phyloP scores from a whole-genome alignment of 1,140 invertebrate species.

The Anoplophora glabripennis region DNA sequence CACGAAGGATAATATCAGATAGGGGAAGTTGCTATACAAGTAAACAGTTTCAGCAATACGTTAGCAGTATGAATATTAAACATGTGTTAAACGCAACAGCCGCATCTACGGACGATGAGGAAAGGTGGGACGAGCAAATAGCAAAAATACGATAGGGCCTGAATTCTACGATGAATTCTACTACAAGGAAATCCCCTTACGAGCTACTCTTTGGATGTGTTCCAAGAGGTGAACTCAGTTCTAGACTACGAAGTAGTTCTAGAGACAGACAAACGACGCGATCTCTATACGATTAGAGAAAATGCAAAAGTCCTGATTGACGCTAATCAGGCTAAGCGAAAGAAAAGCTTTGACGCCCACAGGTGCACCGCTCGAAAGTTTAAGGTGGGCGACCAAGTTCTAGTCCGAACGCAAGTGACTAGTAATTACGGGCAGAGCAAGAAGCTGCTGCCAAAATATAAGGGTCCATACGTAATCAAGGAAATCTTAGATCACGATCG shows the following conservation, averaged over 20 bases:
- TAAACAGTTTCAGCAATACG: no score
- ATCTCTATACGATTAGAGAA: background rate
- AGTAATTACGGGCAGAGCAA: conserved; percentile 6
- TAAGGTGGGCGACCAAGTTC: background rate
- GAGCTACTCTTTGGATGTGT: conserved; percentile 9
- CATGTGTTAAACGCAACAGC: no score
- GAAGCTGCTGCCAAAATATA: background rate
- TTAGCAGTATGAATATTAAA: no score
- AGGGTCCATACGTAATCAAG: background rate
- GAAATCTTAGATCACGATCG: background rate
- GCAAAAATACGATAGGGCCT: no score
- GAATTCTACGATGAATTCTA: background rate
- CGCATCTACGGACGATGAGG: no score
- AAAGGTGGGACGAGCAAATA: no score
- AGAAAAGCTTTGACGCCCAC: background rate
- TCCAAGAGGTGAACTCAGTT: background rate
- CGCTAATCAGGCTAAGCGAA: background rate
- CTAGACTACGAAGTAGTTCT: background rate
- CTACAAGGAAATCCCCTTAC: background rate
- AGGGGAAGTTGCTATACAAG: no score
- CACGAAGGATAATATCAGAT: no score
- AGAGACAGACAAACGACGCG: background rate
- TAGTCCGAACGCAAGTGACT: background rate
- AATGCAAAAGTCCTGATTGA: background rate
- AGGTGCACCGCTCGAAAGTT: background rate